Evolutionary conservation across 2,888 invertebrate species (phyloP).

Genomic region (Lithophane ornitopus): DNA sequence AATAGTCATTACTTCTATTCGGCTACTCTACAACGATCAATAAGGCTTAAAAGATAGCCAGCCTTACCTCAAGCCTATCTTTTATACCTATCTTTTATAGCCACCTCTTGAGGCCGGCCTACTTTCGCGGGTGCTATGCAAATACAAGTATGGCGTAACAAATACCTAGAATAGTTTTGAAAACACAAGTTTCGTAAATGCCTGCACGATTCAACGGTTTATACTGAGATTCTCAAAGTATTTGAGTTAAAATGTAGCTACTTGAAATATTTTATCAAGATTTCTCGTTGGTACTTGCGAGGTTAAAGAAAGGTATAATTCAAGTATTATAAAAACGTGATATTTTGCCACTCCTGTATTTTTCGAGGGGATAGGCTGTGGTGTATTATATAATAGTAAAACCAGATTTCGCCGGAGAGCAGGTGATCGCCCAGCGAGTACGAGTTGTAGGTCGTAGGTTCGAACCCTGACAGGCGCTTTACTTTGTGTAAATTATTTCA

Average conservation of each 20-base stretch:
- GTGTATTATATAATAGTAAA: not conserved
- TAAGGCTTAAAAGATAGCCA: slow-evolving; percentile 13
- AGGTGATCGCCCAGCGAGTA: too few species aligned
- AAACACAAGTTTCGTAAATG: slow-evolving; percentile 53
- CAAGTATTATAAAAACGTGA: not conserved
- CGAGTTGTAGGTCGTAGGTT: too few species aligned
- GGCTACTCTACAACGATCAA: not conserved
- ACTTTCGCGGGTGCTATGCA: slow-evolving; percentile 50
- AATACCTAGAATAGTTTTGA: slow-evolving; percentile 49
- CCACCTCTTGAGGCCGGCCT: slow-evolving; percentile 38
- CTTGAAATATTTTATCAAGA: slow-evolving; percentile 27
- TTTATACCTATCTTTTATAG: slow-evolving; percentile 38
- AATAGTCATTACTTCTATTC: not conserved
- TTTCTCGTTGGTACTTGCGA: not conserved
- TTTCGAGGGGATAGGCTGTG: not conserved
- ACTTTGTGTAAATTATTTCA: too few species aligned
- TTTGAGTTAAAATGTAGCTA: slow-evolving; percentile 30
- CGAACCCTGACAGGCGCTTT: too few species aligned
- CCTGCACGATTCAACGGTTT: slow-evolving; percentile 47
- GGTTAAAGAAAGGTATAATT: not conserved
- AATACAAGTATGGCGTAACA: slow-evolving; percentile 43
- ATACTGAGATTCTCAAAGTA: slow-evolving; percentile 45
- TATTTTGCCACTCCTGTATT: not conserved
- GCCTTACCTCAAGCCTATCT: slow-evolving; percentile 19
- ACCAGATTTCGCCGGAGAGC: too few species aligned